Conservation (phyloP, 2,113 vertebrate species). For the Perognathus longimembris region DNA sequence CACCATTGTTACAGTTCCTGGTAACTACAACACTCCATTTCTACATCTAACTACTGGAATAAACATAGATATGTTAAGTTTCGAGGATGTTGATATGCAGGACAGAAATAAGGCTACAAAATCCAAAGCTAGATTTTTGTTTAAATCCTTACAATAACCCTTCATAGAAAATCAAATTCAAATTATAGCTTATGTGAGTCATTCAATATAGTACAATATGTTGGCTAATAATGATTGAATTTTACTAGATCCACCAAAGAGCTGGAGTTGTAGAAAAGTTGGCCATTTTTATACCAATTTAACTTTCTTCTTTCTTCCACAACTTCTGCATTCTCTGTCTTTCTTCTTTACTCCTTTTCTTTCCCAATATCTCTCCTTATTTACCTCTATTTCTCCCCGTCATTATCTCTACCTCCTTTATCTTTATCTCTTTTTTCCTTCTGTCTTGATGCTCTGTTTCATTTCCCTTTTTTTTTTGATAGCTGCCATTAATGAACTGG, state of each 20-base stretch:
- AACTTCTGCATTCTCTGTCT: rapidly evolving
- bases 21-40: neutral
- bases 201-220: neutral
- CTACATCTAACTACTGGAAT: neutral
- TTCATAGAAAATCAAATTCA: neutral
- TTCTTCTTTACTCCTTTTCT: too few relatives aligned
- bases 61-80: neutral
- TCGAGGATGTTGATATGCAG: neutral
- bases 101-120: neutral
- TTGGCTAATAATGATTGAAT: slow-evolving; percentile 7
- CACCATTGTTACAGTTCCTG: neutral
- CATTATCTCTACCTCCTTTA: too few relatives aligned
- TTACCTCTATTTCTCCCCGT: too few relatives aligned
- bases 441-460: neutral
- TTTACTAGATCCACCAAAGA: neutral
- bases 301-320: neutral
- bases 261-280: neutral
- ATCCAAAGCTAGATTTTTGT: neutral
- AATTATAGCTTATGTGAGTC: neutral
- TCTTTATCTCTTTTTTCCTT: neutral
- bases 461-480: neutral
- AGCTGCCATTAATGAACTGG: neutral
- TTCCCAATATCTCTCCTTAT: neutral
- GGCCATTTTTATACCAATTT: neutral
- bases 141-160: neutral